phyloP scores from a whole-genome alignment of 2,797 vertebrate genomes.

The Chromis chromis region DNA sequence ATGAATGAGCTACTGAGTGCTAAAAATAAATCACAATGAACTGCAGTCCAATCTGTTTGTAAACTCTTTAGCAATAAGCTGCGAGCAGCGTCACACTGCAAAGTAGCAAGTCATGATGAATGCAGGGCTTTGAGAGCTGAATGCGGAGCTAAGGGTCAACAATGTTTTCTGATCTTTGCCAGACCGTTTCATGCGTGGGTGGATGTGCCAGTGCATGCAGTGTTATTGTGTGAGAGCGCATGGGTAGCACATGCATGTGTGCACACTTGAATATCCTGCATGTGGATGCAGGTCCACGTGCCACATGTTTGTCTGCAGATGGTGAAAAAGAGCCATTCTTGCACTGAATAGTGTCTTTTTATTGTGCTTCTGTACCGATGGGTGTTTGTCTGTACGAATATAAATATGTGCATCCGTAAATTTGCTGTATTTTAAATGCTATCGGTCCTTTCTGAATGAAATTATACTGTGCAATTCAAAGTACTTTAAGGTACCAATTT shows the following conservation, averaged over 20 bases:
- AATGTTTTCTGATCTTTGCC: slow-evolving; percentile 36
- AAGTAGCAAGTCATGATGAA: slow-evolving; percentile 44
- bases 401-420: background rate
- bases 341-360: background rate
- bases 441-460: background rate
- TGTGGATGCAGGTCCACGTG: slow-evolving; percentile 17
- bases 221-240: background rate
- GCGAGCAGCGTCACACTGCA: slow-evolving; percentile 2
- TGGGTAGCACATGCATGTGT: slow-evolving; percentile 10
- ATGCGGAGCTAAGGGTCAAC: slow-evolving; percentile 41
- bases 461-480: background rate
- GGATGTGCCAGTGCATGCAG: slow-evolving; percentile 10
- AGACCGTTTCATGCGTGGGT: slow-evolving; percentile 30
- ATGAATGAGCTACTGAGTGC: slow-evolving; percentile 19
- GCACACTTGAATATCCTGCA: background rate
- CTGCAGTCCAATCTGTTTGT: slow-evolving; percentile 35
- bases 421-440: background rate
- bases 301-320: slow-evolving; percentile 12
- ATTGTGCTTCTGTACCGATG: background rate
- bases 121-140: slow-evolving; percentile 32
- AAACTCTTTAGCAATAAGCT: slow-evolving; percentile 51
- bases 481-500: background rate
- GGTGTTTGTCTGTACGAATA: background rate
- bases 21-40: slow-evolving; percentile 58
- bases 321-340: background rate